Base-by-base conservation (phyloP, 2,888 invertebrate species). In the Meiosimyza platycephala region DNA sequence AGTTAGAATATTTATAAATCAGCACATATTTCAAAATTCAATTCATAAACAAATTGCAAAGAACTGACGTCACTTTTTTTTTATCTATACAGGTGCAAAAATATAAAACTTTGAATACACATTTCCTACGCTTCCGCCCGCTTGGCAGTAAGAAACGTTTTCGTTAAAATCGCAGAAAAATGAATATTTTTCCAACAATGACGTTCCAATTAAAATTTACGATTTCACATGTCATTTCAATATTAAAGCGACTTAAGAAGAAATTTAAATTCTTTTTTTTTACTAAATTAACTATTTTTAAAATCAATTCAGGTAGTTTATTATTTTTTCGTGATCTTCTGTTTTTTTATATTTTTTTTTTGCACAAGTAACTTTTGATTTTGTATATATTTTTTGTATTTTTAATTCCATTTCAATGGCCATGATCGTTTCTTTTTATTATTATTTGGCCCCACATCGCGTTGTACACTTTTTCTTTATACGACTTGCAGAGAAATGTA, bases 391-490 rank as follows among this genome's bases (percentile, higher is more conserved):
- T 40, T 40, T 22, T 57, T 54, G n/a, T 16, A 22, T 16, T 57
- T 6, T 28, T 57, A 22, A 57, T 57, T 57, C 16, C 28, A 18
- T 16, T 57, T 57, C 28, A 57, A 16, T 55, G 67, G 55, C 67
- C 67, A 47, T 67, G 67, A 67, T 55, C 40, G 67, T n/a, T 47
- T 40, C 40, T 55, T 40, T 40, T 55, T 51, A 22, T 15, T 9
- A 22, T 15, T 59, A 7, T 47, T n/a, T 40, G 40, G 33, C 50
- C 28, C 5, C 64, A 51, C 50, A 13, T 22, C 64, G 51, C 50
- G 22, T 64, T 64, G 1, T 40, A 9, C 60, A 60, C 69, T 51
- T 59, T 15, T 77, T 72, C 75, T 72, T 76, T 76, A 63, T 76
- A 78, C 77, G 40, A 40, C 40, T n/a, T 0, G 28, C 3, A 40